These are phyloP conservation scores for Remorina albescens DNA, from an alignment of 2,797 vertebrate species.

Conservation along the genomic window DNA sequence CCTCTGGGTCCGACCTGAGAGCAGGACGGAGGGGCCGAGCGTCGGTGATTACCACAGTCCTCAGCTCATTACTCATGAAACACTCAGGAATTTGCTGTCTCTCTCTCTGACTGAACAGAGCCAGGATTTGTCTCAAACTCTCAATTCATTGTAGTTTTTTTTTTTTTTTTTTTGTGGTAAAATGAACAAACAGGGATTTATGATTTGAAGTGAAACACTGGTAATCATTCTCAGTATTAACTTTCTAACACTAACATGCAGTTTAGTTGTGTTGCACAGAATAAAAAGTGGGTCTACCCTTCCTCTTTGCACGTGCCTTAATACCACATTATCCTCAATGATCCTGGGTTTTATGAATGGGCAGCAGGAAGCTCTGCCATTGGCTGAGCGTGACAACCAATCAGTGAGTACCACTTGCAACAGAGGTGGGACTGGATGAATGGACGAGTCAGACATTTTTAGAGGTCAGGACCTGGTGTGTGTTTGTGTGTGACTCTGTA, in stretches of 20 bases:
- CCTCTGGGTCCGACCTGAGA: constrained; percentile 26
- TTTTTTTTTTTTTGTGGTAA: neutral
- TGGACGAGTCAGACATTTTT: constrained; percentile 61
- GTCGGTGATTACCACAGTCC: constrained; percentile 31
- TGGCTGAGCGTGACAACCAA: constrained; percentile 70
- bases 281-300: neutral
- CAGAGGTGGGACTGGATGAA: constrained; percentile 59
- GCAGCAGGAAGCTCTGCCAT: constrained; percentile 60
- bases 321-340: constrained; percentile 63
- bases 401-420: constrained; percentile 47
- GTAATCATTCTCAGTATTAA: neutral
- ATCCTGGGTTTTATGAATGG: constrained; percentile 80
- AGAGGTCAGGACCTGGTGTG: constrained; percentile 58
- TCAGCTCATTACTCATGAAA: constrained; percentile 65
- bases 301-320: constrained; percentile 23
- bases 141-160: neutral
- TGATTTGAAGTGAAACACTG: neutral
- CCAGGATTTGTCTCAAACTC: neutral
- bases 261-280: neutral
- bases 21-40: constrained; percentile 15
- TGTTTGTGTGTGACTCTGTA: constrained; percentile 31
- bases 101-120: neutral
- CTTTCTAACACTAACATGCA: neutral
- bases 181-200: neutral
- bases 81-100: constrained; percentile 52